These are phyloP conservation scores for Rhimphoctona megacephalus DNA, from an alignment of 2,888 invertebrate species.

Conservation along the genomic window DNA sequence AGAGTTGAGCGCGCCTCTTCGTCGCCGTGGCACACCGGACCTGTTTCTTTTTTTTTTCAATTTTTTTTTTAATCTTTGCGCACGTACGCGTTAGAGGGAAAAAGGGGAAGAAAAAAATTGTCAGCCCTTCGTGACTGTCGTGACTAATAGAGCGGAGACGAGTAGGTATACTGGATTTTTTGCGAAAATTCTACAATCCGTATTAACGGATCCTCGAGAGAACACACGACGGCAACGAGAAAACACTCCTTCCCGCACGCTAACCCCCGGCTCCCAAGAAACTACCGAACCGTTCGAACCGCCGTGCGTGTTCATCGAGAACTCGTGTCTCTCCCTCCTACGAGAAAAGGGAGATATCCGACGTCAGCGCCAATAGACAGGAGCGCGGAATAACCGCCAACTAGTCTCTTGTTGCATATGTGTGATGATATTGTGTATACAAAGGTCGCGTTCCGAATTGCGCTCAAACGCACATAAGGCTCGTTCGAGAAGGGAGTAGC, in stretches of 20 bases:
- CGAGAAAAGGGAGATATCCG: not conserved
- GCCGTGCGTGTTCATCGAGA: conserved; percentile 32
- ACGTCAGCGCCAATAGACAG: conserved; percentile 20
- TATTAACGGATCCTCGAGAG: conserved; percentile 25
- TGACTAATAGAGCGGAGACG: not conserved
- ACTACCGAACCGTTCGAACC: conserved; percentile 19
- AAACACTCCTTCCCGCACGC: conserved; percentile 36
- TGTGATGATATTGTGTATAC: not conserved
- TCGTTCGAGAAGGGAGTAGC: no score
- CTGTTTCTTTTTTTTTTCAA: not conserved
- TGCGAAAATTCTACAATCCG: conserved; percentile 35
- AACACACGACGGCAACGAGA: conserved; percentile 28
- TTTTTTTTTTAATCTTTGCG: conserved; percentile 16
- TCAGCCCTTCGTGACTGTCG: conserved; percentile 3
- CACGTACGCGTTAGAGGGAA: conserved; percentile 13
- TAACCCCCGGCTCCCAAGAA: conserved; percentile 39
- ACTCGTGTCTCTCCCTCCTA: not conserved
- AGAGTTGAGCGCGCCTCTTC: conserved; percentile 44
- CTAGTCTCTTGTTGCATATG: conserved; percentile 8
- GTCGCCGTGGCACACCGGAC: conserved; percentile 30
- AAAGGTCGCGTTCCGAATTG: no score
- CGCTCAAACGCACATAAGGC: no score
- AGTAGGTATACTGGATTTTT: conserved; percentile 10
- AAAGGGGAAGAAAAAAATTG: conserved; percentile 4
- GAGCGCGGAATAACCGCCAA: not conserved